Conservation (phyloP, 2,113 vertebrate genomes). For the Lepus timidus region DNA sequence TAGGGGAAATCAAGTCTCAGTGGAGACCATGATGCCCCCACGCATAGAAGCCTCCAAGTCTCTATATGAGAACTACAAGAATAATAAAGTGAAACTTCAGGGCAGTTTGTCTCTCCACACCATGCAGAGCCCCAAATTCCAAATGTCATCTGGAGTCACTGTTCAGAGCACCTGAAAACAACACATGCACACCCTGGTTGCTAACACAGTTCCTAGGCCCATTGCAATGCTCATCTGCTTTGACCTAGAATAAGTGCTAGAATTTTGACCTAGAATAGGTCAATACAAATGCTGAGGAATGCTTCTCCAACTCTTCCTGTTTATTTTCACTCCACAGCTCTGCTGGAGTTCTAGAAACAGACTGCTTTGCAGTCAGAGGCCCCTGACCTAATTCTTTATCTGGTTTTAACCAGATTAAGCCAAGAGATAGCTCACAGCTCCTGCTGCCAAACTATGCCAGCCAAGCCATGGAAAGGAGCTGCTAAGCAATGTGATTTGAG, state of each 20-base stretch:
- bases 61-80: background rate
- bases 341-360: constrained; percentile 54
- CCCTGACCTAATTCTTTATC: constrained; percentile 80
- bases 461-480: background rate
- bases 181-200: background rate
- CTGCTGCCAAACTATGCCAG: background rate
- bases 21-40: rapidly evolving
- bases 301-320: background rate
- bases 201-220: background rate
- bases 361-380: constrained; percentile 42
- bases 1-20: background rate
- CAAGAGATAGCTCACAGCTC: background rate
- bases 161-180: background rate
- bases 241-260: background rate
- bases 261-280: constrained; percentile 39
- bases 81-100: background rate
- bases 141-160: background rate
- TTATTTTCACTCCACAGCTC: constrained; percentile 65
- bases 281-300: background rate
- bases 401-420: constrained; percentile 76
- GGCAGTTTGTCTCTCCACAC: background rate
- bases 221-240: background rate
- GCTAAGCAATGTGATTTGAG: background rate
- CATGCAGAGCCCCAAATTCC: background rate
- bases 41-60: background rate